A percentile compares a stretch with the other conserved stretches of the same genome.
These are phyloP conservation scores for Polyodon spathula DNA, from an alignment of 2,113 vertebrate genomes.

Conservation along the genomic window DNA sequence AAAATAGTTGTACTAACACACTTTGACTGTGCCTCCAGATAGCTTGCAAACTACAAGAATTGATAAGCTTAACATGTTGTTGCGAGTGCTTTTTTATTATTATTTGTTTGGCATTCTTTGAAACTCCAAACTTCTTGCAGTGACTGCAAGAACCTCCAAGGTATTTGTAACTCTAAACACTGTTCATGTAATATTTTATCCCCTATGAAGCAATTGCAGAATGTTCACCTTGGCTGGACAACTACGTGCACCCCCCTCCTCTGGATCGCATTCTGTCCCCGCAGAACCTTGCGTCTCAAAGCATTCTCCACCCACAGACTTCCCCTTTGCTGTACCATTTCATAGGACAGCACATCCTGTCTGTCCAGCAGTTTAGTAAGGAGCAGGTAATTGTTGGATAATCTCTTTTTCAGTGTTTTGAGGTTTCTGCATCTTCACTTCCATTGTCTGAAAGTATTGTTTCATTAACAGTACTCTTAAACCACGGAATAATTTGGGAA, in stretches of 20 bases:
- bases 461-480: too few species aligned
- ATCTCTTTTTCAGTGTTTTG: neutral
- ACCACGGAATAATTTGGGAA: too few species aligned
- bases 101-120: too few species aligned
- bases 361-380: conserved; percentile 86
- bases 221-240: conserved; percentile 40
- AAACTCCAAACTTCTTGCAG: too few species aligned
- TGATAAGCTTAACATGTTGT: too few species aligned
- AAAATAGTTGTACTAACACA: too few species aligned
- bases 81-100: too few species aligned
- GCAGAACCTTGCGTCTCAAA: conserved; percentile 46
- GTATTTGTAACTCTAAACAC: too few species aligned
- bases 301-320: conserved; percentile 62
- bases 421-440: neutral
- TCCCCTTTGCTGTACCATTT: conserved; percentile 74
- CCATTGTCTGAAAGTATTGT: neutral
- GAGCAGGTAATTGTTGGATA: conserved; percentile 69
- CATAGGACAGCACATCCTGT: conserved; percentile 83
- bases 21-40: too few species aligned
- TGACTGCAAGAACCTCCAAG: too few species aligned
- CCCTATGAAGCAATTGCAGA: conserved; percentile 33
- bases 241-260: conserved; percentile 54
- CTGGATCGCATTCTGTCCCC: conserved; percentile 77
- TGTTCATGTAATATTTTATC: too few species aligned
- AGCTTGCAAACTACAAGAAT: too few species aligned